Base-by-base conservation (phyloP, 2,113 vertebrate species). In the Diadophis punctatus region DNA sequence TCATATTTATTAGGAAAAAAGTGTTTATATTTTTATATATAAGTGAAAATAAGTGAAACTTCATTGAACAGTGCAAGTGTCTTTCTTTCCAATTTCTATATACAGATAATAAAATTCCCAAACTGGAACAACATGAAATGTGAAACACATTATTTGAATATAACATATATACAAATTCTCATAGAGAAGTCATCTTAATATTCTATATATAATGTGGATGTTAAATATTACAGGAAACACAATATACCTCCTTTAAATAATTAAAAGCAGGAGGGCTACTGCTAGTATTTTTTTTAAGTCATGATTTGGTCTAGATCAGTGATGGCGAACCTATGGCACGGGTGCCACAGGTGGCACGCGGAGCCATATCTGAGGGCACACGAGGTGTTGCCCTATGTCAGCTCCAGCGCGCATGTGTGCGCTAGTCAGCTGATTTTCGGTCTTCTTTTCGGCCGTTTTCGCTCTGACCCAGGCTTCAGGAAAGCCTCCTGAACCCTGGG, bases 31-130 rank as follows among this genome's bases (percentile, higher is more conserved):
- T 68, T 68, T 68, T 94, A 92, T 95, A 96, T 53, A 87, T 34
- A 87, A 85, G 1, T 94, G 86, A 94, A 55, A 95, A 95, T 90
- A 94, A 89, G 94, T 96, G 95, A 96, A 95, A 85, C 91, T 95
- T 91, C 30, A 51, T 95, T 93, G 88, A 95, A 94, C 92, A 95
- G 63, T 53, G 93, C 92, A 94, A 96, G 22, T 39, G 9, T 52
- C 9, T 93, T 95, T 94, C 93, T 89, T 96, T 96, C 87, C 93
- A 94, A 46, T 92, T 92, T 95, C 92, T 97, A 97, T 97, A 93
- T 98, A 98, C 95, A 98, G 93, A 95, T 90, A 97, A 90, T 96
- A 97, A 95, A 97, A 98, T 97, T 98, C 96, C 97, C 5, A 95
- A 97, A 97, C 95, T 96, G 97, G 97, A 97, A 97, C 39, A 97